Base-by-base conservation (phyloP, 35 echinoderm and acorn worm species). In the Ophioderma brevispina region DNA sequence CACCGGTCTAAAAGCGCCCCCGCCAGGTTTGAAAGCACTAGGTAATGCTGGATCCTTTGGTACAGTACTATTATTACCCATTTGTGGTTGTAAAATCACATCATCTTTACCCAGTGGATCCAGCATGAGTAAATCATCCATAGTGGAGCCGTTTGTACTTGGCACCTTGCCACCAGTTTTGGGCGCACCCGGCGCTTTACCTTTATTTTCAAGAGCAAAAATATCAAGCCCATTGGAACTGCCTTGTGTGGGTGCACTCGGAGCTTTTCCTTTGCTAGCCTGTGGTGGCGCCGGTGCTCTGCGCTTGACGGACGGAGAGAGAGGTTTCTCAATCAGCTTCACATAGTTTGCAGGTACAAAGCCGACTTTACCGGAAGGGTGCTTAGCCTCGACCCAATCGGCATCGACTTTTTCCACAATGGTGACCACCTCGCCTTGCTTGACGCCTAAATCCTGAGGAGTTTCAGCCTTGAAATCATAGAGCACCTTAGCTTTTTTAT, bases 381-480 rank as follows among this genome's bases (percentile, higher is more conserved):
- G 59, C 75, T 91, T 93, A 10, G 94, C 97, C 63, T 99, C 90
- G 64, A 92, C 93, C 97, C 97, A 99, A 50, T 95, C 97, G 18
- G 56, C 80, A 64, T 95, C 97, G 0, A 91, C 49, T 50, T 87
- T 81, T 25, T 85, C 84, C 38, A 99, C 46, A 3, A 99, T 88
- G 25, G 93, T 95, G 17, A 99, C 77, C 13, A 95, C 78, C 19
- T 99, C 93, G 1, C 94, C 94, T 55, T 92, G 79, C 39, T 95
- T 93, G 10, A 90, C 93, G 11, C 37, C 75, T 19, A 99, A 38
- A 77, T 99, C 97, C 49, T 93, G 90, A 40, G 82, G 87, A 78
- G 82, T 95, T 85, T 95, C 93, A 34, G 94, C 90, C 15, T 87
- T 87, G 75, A 99, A 99, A 70, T 99, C 97, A 85, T 93, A 99